A percentile compares a stretch with the other conserved stretches of the same genome.
phyloP scores from a whole-genome alignment of 1,140 invertebrate species.

The Hypsibius dujardini region DNA sequence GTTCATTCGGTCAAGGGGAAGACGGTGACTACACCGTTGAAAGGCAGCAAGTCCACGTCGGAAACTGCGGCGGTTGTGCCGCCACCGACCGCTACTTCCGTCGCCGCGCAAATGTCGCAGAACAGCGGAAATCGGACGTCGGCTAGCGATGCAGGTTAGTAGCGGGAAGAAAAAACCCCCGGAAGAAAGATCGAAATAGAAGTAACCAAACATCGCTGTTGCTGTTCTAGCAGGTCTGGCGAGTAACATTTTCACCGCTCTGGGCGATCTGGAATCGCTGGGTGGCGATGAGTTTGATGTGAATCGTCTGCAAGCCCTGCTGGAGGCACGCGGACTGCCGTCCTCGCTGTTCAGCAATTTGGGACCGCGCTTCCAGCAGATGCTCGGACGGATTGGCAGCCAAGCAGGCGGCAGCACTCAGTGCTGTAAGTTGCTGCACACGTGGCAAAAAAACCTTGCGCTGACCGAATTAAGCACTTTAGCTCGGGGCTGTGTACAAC shows the following conservation, averaged over 20 bases:
- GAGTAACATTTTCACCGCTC: slow-evolving; percentile 4
- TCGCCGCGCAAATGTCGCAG: too few species aligned
- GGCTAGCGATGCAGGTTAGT: too few species aligned
- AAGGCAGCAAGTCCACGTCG: too few species aligned
- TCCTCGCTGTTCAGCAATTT: slow-evolving; percentile 85
- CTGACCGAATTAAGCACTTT: background rate
- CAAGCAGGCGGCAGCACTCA: slow-evolving; percentile 32
- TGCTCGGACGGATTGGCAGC: slow-evolving; percentile 42
- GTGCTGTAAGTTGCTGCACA: slow-evolving; percentile 42
- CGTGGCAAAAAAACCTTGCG: slow-evolving; percentile 22
- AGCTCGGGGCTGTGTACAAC: too few species aligned
- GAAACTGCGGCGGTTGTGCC: too few species aligned
- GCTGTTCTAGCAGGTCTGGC: slow-evolving; percentile 16
- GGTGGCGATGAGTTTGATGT: slow-evolving; percentile 61
- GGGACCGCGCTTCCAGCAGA: slow-evolving; percentile 87
- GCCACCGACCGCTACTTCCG: too few species aligned
- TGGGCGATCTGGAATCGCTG: slow-evolving; percentile 17
- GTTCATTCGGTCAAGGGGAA: too few species aligned
- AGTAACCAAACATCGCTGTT: too few species aligned
- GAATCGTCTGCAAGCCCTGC: slow-evolving; percentile 63
- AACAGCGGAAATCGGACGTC: too few species aligned
- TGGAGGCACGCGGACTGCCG: slow-evolving; percentile 80
- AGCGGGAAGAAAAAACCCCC: too few species aligned
- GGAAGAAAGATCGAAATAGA: too few species aligned
- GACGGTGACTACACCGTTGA: too few species aligned